Evolutionary conservation across 2,797 vertebrate species (phyloP).

Genomic region (Aplochiton taeniatus): DNA sequence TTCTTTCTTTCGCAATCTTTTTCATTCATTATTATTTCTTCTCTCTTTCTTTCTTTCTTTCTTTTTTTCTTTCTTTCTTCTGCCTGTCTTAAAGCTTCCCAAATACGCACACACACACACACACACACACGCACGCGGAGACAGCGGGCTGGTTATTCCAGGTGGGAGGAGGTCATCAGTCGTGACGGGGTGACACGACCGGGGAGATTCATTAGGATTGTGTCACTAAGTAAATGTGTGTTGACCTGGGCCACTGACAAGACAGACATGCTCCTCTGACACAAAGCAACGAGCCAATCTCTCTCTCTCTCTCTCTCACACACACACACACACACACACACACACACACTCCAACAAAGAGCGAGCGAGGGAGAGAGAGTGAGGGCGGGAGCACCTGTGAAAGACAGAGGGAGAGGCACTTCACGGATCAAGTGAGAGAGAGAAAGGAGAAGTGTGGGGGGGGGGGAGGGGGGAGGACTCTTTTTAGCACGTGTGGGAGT

Average conservation of each 20-base stretch:
- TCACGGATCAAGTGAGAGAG: constrained; percentile 36
- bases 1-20: neutral
- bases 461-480: neutral
- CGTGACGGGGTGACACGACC: constrained; percentile 79
- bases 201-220: constrained; percentile 82
- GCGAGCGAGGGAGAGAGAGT: neutral
- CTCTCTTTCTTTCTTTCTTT: neutral
- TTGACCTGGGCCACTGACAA: constrained; percentile 72
- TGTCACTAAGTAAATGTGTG: constrained; percentile 84
- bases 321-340: constrained; percentile 20
- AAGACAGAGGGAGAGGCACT: constrained; percentile 3
- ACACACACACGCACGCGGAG: neutral
- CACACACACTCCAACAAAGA: too few species aligned
- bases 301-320: constrained; percentile 26
- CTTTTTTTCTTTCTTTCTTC: constrained; percentile 1
- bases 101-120: neutral
- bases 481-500: neutral
- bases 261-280: constrained; percentile 37
- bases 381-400: too few species aligned
- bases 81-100: neutral
- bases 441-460: too few species aligned
- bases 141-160: constrained; percentile 17
- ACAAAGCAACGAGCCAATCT: constrained; percentile 36
- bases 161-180: constrained; percentile 22
- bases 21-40: neutral